Evolutionary conservation across 2,888 invertebrate species (phyloP).

Genomic region (Sphecodes monilicornis): DNA sequence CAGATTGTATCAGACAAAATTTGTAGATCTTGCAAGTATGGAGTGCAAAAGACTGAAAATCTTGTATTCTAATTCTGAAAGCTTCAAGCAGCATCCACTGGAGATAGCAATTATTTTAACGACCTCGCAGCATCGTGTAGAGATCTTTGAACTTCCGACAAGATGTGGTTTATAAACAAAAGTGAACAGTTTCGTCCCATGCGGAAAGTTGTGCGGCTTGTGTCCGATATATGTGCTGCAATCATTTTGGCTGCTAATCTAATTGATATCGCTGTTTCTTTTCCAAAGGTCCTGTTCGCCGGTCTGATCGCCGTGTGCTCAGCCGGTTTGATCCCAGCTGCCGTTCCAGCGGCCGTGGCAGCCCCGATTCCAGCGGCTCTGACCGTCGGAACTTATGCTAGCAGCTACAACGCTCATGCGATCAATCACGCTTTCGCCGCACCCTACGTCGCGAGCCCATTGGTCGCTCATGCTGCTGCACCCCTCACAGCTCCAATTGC

Average conservation of each 20-base stretch:
- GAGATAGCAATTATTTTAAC: too few relatives aligned
- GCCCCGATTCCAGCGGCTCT: constrained; percentile 85
- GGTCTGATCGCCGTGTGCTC: constrained; percentile 78
- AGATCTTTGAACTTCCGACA: too few relatives aligned
- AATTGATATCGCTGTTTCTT: not conserved
- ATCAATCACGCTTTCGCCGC: constrained; percentile 91
- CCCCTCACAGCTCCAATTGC: constrained; percentile 63
- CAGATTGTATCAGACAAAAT: too few relatives aligned
- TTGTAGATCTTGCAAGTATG: too few relatives aligned
- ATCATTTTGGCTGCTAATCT: not conserved
- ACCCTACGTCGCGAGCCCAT: constrained; percentile 85
- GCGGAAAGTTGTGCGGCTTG: too few relatives aligned
- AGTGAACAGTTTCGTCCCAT: too few relatives aligned
- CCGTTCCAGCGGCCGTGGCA: constrained; percentile 54
- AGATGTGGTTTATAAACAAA: too few relatives aligned
- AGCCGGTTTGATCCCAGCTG: constrained; percentile 67
- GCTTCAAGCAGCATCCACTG: too few relatives aligned
- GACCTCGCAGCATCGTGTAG: too few relatives aligned
- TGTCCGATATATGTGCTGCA: not conserved
- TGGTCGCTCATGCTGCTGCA: constrained; percentile 80
- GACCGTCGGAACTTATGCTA: constrained; percentile 90
- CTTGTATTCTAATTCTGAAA: too few relatives aligned
- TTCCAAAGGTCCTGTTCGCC: constrained; percentile 76
- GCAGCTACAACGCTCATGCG: constrained; percentile 90
- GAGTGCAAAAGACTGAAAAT: too few relatives aligned